A percentile compares a stretch with the other conserved stretches of the same genome.
phyloP scores from a whole-genome alignment of 2,113 vertebrate genomes.

The Indicator indicator region DNA sequence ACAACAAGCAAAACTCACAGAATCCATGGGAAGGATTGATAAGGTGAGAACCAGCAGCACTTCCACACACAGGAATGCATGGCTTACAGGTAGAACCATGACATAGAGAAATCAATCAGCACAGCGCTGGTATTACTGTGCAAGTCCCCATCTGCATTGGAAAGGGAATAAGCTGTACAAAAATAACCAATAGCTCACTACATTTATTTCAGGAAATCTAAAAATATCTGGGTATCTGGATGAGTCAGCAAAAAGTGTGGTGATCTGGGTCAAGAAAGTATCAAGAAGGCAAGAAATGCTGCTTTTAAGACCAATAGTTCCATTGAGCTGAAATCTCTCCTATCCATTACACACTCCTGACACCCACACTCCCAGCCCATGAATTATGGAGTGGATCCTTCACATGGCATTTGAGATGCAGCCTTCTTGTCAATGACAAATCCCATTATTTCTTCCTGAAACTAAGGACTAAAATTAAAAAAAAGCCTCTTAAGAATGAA shows the following conservation, averaged over 20 bases:
- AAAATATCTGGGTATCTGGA: background rate
- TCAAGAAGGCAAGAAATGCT: background rate
- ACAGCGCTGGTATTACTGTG: background rate
- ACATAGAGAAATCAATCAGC: background rate
- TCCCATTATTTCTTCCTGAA: slow-evolving; percentile 26
- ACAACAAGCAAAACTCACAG: background rate
- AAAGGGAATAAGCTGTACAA: background rate
- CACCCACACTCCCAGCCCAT: slow-evolving; percentile 38
- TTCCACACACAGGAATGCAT: background rate
- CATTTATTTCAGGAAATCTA: background rate
- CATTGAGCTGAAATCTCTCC: background rate
- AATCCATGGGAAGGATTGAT: background rate
- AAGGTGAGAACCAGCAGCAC: background rate
- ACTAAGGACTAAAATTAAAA: slow-evolving; percentile 52
- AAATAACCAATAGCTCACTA: background rate
- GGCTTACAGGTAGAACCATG: background rate
- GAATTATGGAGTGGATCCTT: slow-evolving; percentile 57
- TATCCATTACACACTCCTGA: background rate
- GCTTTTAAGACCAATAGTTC: background rate
- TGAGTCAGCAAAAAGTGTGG: background rate
- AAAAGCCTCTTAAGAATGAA: slow-evolving; percentile 39
- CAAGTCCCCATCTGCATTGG: background rate
- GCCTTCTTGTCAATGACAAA: slow-evolving; percentile 39
- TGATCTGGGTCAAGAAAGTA: background rate
- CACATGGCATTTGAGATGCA: slow-evolving; percentile 25